Evolutionary conservation across 2,113 vertebrate genomes (phyloP).

Genomic region (Cyphomyrus plagiostoma): DNA sequence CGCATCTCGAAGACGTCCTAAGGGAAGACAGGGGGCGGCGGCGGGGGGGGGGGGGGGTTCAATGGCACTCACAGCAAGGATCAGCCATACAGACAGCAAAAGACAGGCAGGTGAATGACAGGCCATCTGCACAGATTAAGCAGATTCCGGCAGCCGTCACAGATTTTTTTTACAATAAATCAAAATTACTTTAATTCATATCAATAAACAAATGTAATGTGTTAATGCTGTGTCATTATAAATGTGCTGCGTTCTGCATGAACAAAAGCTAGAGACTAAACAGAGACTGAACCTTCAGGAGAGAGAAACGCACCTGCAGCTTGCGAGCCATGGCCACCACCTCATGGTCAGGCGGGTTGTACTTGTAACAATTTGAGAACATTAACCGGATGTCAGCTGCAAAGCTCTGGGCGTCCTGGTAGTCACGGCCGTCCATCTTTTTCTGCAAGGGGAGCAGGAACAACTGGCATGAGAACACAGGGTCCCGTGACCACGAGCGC

Average conservation of each 20-base stretch:
- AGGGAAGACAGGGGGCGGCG: neutral
- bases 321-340: conserved; percentile 98
- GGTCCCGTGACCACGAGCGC: no score
- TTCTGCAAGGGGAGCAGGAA: conserved; percentile 66
- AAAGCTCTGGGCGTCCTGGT: conserved; percentile 88
- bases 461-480: neutral
- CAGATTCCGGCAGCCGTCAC: neutral
- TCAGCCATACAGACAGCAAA: neutral
- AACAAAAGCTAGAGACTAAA: neutral
- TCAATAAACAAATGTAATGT: neutral
- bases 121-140: neutral
- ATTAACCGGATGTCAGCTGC: conserved; percentile 95
- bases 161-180: neutral
- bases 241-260: neutral
- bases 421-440: conserved; percentile 94
- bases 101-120: no score
- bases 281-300: neutral
- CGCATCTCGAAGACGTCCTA: conserved; percentile 99
- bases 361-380: conserved; percentile 99
- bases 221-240: neutral
- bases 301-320: conserved; percentile 73
- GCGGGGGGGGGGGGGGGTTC: neutral
- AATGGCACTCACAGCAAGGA: neutral
- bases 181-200: neutral
- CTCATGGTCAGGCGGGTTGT: conserved; percentile 96